These are phyloP conservation scores for Drosophila elegans DNA, from an alignment of 1,140 invertebrate species.

Conservation along the genomic window DNA sequence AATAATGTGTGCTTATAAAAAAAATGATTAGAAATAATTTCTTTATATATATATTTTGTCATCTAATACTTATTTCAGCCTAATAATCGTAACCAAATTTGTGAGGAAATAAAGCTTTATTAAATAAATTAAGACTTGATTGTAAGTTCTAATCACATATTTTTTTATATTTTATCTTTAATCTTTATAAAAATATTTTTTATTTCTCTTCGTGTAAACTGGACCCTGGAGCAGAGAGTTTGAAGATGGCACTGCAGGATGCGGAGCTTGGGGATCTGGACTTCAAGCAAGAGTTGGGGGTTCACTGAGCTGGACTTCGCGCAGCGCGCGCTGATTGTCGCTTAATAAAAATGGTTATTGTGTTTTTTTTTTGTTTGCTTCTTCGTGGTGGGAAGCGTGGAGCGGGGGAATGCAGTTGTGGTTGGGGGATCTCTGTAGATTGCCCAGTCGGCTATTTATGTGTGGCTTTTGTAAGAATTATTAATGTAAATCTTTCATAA, in stretches of 20 bases:
- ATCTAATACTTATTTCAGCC: too few species aligned
- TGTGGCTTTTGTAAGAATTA: constrained; percentile 83
- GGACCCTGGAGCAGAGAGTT: constrained; percentile 38
- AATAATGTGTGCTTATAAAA: too few species aligned
- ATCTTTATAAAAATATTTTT: too few species aligned
- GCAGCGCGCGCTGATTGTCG: constrained; percentile 80
- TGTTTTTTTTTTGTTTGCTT: constrained; percentile 48
- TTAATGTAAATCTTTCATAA: constrained; percentile 83
- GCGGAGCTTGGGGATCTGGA: constrained; percentile 30
- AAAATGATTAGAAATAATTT: too few species aligned
- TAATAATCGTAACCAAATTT: too few species aligned
- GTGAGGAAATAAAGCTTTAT: too few species aligned
- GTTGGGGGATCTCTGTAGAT: constrained; percentile 33
- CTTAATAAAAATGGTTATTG: constrained; percentile 84
- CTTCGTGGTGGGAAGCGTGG: constrained; percentile 1
- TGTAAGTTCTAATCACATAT: too few species aligned
- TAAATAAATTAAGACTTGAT: too few species aligned
- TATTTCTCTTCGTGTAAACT: constrained; percentile 1
- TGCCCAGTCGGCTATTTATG: constrained; percentile 73
- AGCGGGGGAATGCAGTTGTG: background rate
- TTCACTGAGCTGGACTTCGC: constrained; percentile 52
- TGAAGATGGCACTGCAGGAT: constrained; percentile 3
- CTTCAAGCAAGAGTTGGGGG: constrained; percentile 23
- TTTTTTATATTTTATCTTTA: too few species aligned
- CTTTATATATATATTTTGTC: too few species aligned